These are phyloP conservation scores for Brachyalestes nurse DNA, from an alignment of 2,797 vertebrate species.

Conservation along the genomic window DNA sequence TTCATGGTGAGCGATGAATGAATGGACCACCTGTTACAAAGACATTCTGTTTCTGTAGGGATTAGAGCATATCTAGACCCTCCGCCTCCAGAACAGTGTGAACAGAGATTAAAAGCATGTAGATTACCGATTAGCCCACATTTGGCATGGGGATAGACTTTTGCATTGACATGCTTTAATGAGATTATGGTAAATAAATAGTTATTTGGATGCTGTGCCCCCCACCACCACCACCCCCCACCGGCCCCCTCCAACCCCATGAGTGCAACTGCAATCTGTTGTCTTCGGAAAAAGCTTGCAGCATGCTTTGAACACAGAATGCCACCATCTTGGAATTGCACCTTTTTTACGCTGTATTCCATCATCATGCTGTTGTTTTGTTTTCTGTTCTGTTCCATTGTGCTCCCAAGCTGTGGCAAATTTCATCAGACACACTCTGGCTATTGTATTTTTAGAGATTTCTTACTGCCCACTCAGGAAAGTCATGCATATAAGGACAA, in stretches of 20 bases:
- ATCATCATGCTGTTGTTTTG: not conserved
- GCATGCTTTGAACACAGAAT: not conserved
- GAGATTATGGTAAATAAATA: not conserved
- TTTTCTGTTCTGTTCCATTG: not conserved
- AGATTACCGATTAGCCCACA: slow-evolving; percentile 2
- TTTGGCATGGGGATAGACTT: not conserved
- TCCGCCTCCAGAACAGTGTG: not conserved
- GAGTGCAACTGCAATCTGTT: slow-evolving; percentile 2
- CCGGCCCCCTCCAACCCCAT: not conserved
- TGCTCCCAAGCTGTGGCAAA: not conserved
- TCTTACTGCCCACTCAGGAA: not conserved
- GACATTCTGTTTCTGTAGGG: slow-evolving; percentile 5
- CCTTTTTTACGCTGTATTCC: slow-evolving; percentile 1
- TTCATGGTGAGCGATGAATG: slow-evolving; percentile 25
- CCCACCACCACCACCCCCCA: too few relatives aligned
- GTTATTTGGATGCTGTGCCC: not conserved
- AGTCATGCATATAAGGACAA: not conserved
- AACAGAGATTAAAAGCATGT: not conserved
- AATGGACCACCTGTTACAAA: slow-evolving; percentile 8
- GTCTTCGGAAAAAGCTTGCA: not conserved
- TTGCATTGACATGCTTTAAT: not conserved
- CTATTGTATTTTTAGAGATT: not conserved
- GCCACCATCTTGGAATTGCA: slow-evolving; percentile 1
- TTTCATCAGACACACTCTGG: too few relatives aligned
- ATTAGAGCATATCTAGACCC: slow-evolving; percentile 2